These are phyloP conservation scores for Galerucella pusilla DNA, from an alignment of 2,888 invertebrate genomes.

Conservation along the genomic window DNA sequence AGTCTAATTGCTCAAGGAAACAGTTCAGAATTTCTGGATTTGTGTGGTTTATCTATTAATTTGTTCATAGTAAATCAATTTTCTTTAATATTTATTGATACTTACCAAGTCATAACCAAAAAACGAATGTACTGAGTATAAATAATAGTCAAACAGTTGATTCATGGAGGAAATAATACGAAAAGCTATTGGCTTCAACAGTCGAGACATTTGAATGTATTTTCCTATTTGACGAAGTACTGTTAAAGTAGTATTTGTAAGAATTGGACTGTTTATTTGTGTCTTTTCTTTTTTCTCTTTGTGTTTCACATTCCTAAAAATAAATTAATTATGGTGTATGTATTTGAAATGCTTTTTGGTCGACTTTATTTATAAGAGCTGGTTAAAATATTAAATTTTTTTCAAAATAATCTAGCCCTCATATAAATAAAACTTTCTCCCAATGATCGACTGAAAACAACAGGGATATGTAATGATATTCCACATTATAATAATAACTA, in stretches of 20 bases:
- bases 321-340: too few species aligned
- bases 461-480: background rate
- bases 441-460: too few species aligned
- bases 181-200: slow-evolving; percentile 88
- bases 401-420: too few species aligned
- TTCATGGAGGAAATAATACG: slow-evolving; percentile 92
- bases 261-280: slow-evolving; percentile 69
- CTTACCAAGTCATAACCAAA: slow-evolving; percentile 82
- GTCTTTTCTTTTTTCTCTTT: slow-evolving; percentile 56
- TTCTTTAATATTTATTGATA: slow-evolving; percentile 37
- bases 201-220: slow-evolving; percentile 92
- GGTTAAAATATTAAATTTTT: too few species aligned
- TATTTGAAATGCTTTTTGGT: too few species aligned
- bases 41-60: too few species aligned
- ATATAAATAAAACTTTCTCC: too few species aligned
- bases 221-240: slow-evolving; percentile 89
- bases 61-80: too few species aligned
- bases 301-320: slow-evolving; percentile 29
- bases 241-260: slow-evolving; percentile 92
- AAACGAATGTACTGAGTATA: slow-evolving; percentile 87
- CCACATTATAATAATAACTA: background rate
- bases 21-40: too few species aligned
- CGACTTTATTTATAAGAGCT: too few species aligned
- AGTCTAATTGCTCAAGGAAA: too few species aligned
- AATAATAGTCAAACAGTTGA: slow-evolving; percentile 93